phyloP scores from a whole-genome alignment of 2,113 vertebrate genomes.

The Turdus rufiventris region DNA sequence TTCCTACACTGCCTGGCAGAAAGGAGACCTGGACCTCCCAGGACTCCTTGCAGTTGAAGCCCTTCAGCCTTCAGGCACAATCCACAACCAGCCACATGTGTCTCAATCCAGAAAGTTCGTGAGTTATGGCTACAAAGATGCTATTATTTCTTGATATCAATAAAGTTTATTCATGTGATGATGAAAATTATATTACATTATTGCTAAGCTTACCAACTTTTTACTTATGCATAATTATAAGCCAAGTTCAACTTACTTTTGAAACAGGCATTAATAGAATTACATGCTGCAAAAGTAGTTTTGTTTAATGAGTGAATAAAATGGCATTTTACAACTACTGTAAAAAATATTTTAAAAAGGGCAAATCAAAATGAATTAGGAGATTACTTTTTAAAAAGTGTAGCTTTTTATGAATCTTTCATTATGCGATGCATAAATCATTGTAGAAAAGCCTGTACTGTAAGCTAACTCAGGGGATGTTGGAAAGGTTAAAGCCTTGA shows the following conservation, averaged over 20 bases:
- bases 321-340: not conserved
- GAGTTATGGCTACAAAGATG: not conserved
- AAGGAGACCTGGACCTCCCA: not conserved
- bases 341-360: not conserved
- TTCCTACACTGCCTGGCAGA: not conserved
- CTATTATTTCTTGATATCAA: not conserved
- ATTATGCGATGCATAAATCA: conserved; percentile 68
- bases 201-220: not conserved
- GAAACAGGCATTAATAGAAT: not conserved
- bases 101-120: not conserved
- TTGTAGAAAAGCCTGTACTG: conserved; percentile 47
- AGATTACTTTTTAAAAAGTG: conserved; percentile 23
- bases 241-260: not conserved
- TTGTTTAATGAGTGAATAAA: not conserved
- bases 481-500: conserved; percentile 65
- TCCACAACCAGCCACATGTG: no score
- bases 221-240: not conserved
- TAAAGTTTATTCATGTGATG: not conserved
- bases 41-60: fast-evolving
- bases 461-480: conserved; percentile 40
- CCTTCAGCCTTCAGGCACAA: not conserved
- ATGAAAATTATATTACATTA: not conserved
- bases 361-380: conserved; percentile 20
- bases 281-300: not conserved
- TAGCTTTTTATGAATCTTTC: conserved; percentile 63